Percentiles rank a stretch among this genome's conserved stretches.
phyloP scores from a whole-genome alignment of 1,140 invertebrate species.

The Trachymyrmex cornetzi region DNA sequence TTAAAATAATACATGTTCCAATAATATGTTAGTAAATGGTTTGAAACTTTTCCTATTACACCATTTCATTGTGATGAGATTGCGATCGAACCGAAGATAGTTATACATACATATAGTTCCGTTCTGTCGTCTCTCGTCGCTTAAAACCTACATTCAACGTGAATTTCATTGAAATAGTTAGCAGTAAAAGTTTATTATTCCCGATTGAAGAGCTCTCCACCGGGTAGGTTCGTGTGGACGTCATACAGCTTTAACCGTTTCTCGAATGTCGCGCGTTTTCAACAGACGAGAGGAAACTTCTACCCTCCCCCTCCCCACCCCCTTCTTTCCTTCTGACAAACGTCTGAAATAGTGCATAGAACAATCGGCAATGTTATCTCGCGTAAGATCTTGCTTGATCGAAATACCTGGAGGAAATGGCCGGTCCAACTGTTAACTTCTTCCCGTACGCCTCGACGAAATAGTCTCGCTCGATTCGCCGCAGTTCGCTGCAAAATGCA shows the following conservation, averaged over 20 bases:
- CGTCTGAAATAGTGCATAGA: constrained; percentile 42
- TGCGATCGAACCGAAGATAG: constrained; percentile 23
- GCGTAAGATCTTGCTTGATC: constrained; percentile 59
- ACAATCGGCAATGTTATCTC: constrained; percentile 72
- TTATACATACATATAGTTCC: neutral
- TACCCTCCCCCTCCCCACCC: neutral
- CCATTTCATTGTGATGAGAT: constrained; percentile 14
- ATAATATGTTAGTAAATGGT: neutral
- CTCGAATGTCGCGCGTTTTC: constrained; percentile 48
- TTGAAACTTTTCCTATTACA: neutral
- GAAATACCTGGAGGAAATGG: constrained; percentile 64
- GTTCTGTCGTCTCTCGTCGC: constrained; percentile 29
- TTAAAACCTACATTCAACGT: constrained; percentile 47
- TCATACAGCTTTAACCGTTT: constrained; percentile 60
- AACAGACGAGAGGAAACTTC: neutral
- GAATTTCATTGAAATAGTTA: constrained; percentile 59
- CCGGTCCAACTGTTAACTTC: constrained; percentile 60
- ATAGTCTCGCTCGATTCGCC: constrained; percentile 60
- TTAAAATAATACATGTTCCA: neutral
- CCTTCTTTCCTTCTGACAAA: neutral
- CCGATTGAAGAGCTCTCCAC: constrained; percentile 58
- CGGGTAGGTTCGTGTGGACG: constrained; percentile 35
- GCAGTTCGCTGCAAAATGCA: constrained; percentile 61
- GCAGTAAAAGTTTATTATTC: constrained; percentile 71
- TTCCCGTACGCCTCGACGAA: constrained; percentile 41